Conservation (phyloP, 2,797 vertebrate genomes). For the Melanotaenia trifasciata region DNA sequence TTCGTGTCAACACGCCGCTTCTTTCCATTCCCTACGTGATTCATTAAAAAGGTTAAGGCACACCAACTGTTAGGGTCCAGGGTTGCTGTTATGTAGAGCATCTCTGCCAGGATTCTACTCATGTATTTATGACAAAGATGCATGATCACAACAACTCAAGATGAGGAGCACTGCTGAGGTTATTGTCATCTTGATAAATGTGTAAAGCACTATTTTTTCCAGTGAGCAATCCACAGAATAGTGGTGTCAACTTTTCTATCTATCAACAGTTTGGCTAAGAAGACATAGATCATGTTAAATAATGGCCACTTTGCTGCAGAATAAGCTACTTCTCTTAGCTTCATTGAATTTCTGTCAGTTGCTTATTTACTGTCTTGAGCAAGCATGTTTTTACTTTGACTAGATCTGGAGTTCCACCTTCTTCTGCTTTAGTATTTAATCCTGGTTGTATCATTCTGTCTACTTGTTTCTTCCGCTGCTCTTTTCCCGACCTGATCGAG, state of each 20-base stretch:
- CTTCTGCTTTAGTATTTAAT: background rate
- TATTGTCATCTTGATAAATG: slow-evolving; percentile 1
- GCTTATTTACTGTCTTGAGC: slow-evolving; percentile 3
- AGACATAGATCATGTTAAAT: background rate
- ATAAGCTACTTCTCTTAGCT: background rate
- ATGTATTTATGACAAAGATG: background rate
- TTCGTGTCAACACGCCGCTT: slow-evolving; percentile 28
- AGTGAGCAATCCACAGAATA: background rate
- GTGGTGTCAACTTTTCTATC: background rate
- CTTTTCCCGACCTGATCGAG: slow-evolving; percentile 46
- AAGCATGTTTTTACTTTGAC: background rate
- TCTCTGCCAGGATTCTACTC: background rate
- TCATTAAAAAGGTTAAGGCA: slow-evolving; percentile 28
- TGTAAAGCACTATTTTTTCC: background rate
- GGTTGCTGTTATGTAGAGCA: background rate
- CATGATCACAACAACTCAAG: background rate
- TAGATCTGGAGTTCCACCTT: background rate
- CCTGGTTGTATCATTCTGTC: background rate
- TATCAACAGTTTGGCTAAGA: background rate
- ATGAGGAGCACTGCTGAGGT: slow-evolving; percentile 9
- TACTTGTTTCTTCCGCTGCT: background rate
- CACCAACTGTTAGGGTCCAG: slow-evolving; percentile 5
- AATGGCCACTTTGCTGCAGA: background rate
- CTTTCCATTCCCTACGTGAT: slow-evolving; percentile 38
- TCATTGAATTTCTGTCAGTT: background rate